Evolutionary conservation across 1,140 invertebrate genomes (phyloP).

Genomic region (Drosophila nasuta): DNA sequence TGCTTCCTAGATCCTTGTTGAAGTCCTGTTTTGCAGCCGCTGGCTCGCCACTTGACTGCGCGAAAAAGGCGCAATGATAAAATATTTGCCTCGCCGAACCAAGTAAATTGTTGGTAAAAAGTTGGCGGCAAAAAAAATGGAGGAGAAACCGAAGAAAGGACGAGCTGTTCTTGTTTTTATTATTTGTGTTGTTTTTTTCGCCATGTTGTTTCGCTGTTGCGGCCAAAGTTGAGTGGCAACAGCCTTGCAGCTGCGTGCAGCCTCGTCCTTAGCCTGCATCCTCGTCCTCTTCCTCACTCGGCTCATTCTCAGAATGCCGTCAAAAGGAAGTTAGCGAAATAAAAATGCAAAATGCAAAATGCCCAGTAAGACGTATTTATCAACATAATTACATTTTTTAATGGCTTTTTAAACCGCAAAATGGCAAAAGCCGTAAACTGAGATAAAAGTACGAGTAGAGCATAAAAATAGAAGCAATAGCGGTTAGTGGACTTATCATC

Average conservation of each 20-base stretch:
- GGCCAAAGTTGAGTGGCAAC: constrained; percentile 70
- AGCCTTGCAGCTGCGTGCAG: constrained; percentile 12
- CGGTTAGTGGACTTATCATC: constrained; percentile 14
- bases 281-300: not conserved
- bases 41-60: constrained; percentile 69
- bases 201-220: constrained; percentile 54
- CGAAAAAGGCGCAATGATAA: constrained; percentile 79
- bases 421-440: constrained; percentile 64
- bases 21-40: constrained; percentile 11
- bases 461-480: constrained; percentile 22
- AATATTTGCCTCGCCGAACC: constrained; percentile 70
- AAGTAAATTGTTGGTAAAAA: constrained; percentile 75
- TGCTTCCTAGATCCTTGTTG: not conserved
- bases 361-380: constrained; percentile 81
- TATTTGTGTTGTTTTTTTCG: constrained; percentile 24
- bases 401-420: constrained; percentile 84
- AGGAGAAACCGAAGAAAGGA: constrained; percentile 50
- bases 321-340: constrained; percentile 64
- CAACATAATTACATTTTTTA: constrained; percentile 85
- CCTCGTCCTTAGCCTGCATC: not conserved
- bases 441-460: constrained; percentile 65
- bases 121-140: constrained; percentile 49
- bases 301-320: constrained; percentile 11
- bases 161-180: constrained; percentile 28
- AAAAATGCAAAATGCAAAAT: constrained; percentile 76